Evolutionary conservation across 2,113 vertebrate species (phyloP).

Genomic region (Leuciscus idus): DNA sequence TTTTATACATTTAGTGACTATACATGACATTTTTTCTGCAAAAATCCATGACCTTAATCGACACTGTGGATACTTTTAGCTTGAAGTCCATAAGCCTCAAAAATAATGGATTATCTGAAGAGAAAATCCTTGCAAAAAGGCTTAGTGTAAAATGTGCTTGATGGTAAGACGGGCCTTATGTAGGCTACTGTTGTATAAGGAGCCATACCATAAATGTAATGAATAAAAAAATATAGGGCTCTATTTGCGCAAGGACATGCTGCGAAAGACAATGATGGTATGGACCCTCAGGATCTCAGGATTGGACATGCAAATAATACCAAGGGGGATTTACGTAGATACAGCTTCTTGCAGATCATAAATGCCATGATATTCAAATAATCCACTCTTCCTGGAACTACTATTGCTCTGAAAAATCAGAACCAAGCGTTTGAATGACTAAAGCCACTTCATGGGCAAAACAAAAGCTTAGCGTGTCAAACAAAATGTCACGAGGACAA

Average conservation of each 20-base stretch:
- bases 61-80: neutral
- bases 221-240: neutral
- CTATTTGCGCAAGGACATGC: neutral
- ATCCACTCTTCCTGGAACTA: slow-evolving; percentile 24
- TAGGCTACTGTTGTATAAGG: neutral
- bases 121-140: slow-evolving; percentile 39
- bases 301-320: slow-evolving; percentile 28
- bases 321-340: slow-evolving; percentile 15
- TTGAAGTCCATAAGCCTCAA: slow-evolving; percentile 22
- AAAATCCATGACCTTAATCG: neutral
- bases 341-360: slow-evolving; percentile 16
- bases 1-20: neutral
- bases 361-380: slow-evolving; percentile 32
- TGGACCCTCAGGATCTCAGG: neutral
- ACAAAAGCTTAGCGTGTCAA: slow-evolving; percentile 9
- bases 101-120: slow-evolving; percentile 39
- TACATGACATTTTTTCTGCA: neutral
- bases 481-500: neutral
- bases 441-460: slow-evolving; percentile 18
- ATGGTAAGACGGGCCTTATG: neutral
- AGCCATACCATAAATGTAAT: neutral
- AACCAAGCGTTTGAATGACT: neutral
- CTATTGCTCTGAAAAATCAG: neutral
- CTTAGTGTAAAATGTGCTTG: slow-evolving; percentile 11
- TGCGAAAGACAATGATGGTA: neutral